A percentile compares a stretch with the other conserved stretches of the same genome.
phyloP scores from a whole-genome alignment of 2,797 vertebrate genomes.

The Tenualosa ilisha region DNA sequence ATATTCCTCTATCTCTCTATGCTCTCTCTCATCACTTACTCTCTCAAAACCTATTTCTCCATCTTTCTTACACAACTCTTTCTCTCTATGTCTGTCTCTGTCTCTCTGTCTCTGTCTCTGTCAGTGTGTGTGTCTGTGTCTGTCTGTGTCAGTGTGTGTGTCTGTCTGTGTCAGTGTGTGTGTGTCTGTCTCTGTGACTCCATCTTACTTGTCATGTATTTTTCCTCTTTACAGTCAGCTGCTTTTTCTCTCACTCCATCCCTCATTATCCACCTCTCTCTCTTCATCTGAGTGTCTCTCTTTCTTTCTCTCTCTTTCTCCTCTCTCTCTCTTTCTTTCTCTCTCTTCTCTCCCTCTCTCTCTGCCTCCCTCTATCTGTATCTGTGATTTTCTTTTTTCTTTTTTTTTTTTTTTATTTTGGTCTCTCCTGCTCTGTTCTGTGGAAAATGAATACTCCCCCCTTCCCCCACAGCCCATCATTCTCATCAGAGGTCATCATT shows the following conservation, averaged over 20 bases:
- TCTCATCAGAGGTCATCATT: not conserved
- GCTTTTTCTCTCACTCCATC: too few species aligned
- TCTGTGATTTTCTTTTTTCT: too few species aligned
- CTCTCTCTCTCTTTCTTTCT: slow-evolving; percentile 13
- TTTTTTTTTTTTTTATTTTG: not conserved
- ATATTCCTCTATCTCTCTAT: not conserved
- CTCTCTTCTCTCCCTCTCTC: slow-evolving; percentile 17
- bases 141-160: not conserved
- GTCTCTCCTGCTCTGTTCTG: not conserved
- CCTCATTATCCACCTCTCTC: too few species aligned
- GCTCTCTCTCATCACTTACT: not conserved
- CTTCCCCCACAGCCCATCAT: not conserved
- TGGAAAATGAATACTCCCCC: not conserved
- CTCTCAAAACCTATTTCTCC: not conserved
- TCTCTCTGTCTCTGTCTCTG: not conserved
- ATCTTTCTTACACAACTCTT: too few species aligned
- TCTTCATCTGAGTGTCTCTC: too few species aligned
- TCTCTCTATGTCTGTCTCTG: not conserved
- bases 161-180: too few species aligned
- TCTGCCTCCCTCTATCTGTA: not conserved
- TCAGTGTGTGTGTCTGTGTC: not conserved
- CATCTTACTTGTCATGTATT: not conserved
- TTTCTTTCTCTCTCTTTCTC: not conserved
- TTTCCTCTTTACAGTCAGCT: not conserved
- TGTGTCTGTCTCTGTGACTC: not conserved